Percentiles rank a stretch among this genome's conserved stretches.
These are phyloP conservation scores for Lucifuga dentata DNA, from an alignment of 2,113 vertebrate genomes.

Conservation along the genomic window DNA sequence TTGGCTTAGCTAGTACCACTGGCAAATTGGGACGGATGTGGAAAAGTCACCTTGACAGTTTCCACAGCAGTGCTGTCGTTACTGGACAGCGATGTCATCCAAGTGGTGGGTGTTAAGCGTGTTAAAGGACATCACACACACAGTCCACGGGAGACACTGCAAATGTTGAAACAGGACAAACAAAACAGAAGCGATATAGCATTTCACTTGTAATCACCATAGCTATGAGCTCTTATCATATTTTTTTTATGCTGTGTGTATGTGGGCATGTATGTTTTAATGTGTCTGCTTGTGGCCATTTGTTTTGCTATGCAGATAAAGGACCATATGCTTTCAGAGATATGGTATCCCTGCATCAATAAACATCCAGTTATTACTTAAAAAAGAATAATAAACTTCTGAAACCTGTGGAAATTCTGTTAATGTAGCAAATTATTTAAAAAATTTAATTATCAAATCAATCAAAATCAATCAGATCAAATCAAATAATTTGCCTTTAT, in stretches of 20 bases:
- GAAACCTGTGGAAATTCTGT: no score
- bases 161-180: conserved; percentile 38
- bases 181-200: conserved; percentile 29
- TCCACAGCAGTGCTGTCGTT: conserved; percentile 63
- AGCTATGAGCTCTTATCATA: background rate
- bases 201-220: conserved; percentile 27
- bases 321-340: conserved; percentile 10
- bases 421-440: no score
- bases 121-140: conserved; percentile 64
- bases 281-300: conserved; percentile 6
- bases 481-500: no score
- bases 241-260: conserved; percentile 2
- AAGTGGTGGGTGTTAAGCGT: conserved; percentile 68
- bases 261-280: conserved; percentile 13
- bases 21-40: conserved; percentile 63
- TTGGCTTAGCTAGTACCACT: conserved; percentile 72
- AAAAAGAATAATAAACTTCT: no score
- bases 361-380: no score
- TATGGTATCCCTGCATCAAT: conserved; percentile 20
- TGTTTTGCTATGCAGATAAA: conserved; percentile 10
- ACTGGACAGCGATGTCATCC: conserved; percentile 65
- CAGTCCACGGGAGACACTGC: conserved; percentile 51
- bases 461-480: no score
- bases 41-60: conserved; percentile 83
- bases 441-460: no score